Conservation (phyloP, 2,888 invertebrate genomes). For the Apodemia hepburni region DNA sequence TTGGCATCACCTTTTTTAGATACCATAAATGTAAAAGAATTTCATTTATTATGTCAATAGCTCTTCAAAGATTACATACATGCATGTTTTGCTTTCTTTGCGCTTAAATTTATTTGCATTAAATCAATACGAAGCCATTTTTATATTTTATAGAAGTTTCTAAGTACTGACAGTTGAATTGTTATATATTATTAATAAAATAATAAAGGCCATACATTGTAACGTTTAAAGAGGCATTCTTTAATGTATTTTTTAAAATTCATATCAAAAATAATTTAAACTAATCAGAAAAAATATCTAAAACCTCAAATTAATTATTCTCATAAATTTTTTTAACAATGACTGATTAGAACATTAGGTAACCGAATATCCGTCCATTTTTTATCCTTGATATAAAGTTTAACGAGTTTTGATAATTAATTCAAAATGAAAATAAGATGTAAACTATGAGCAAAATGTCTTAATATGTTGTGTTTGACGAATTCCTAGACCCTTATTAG, state of each 20-base stretch:
- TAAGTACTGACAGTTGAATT: slow-evolving; percentile 2
- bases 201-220: slow-evolving; percentile 13
- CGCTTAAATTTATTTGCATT: neutral
- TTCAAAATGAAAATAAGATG: neutral
- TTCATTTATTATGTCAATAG: neutral
- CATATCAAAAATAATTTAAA: neutral
- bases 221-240: slow-evolving; percentile 2
- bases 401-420: neutral
- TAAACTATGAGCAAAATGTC: no score
- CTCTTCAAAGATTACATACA: neutral
- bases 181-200: neutral
- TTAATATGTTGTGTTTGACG: no score
- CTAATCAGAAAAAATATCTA: slow-evolving; percentile 4
- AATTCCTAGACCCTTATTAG: no score
- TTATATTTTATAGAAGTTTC: neutral
- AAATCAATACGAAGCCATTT: neutral
- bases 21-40: no score
- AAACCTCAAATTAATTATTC: neutral
- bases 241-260: neutral
- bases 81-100: neutral
- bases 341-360: slow-evolving; percentile 12
- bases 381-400: slow-evolving; percentile 6
- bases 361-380: slow-evolving; percentile 1
- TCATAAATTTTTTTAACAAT: neutral
- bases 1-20: no score